Evolutionary conservation across 1,140 invertebrate genomes (phyloP).

Genomic region (Drosophila grimshawi): DNA sequence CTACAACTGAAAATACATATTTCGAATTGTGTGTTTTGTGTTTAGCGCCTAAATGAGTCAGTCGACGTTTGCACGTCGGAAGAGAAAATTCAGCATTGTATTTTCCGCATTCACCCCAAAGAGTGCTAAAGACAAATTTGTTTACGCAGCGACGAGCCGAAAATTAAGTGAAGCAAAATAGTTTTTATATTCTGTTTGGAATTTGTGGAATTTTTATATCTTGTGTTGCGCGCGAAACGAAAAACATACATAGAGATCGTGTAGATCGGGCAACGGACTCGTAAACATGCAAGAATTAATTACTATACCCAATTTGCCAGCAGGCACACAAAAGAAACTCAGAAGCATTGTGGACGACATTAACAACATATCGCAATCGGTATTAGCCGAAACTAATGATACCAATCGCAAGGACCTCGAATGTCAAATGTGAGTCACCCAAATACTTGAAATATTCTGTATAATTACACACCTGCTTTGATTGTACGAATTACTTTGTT

Average conservation of each 20-base stretch:
- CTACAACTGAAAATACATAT: slow-evolving; percentile 49
- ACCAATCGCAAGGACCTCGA: slow-evolving; percentile 9
- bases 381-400: slow-evolving; percentile 13
- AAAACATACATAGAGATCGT: slow-evolving; percentile 17
- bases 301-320: slow-evolving; percentile 43
- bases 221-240: slow-evolving; percentile 57
- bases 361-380: slow-evolving; percentile 29
- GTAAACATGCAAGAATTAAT: slow-evolving; percentile 74
- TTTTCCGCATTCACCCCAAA: slow-evolving; percentile 8
- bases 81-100: slow-evolving; percentile 35
- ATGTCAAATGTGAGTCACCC: slow-evolving; percentile 21
- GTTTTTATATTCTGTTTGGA: slow-evolving; percentile 61
- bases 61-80: slow-evolving; percentile 60
- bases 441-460: neutral
- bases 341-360: slow-evolving; percentile 44
- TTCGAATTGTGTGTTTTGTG: slow-evolving; percentile 52
- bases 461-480: neutral
- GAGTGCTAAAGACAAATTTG: slow-evolving; percentile 42
- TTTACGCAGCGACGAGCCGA: slow-evolving; percentile 52
- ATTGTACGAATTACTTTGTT: neutral
- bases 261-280: slow-evolving; percentile 36
- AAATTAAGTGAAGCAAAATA: slow-evolving; percentile 45
- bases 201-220: slow-evolving; percentile 72
- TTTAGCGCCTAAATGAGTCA: slow-evolving; percentile 53
- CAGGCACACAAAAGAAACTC: slow-evolving; percentile 36